phyloP scores from a whole-genome alignment of 2,113 vertebrate genomes.

The Sisor rabdophorus region DNA sequence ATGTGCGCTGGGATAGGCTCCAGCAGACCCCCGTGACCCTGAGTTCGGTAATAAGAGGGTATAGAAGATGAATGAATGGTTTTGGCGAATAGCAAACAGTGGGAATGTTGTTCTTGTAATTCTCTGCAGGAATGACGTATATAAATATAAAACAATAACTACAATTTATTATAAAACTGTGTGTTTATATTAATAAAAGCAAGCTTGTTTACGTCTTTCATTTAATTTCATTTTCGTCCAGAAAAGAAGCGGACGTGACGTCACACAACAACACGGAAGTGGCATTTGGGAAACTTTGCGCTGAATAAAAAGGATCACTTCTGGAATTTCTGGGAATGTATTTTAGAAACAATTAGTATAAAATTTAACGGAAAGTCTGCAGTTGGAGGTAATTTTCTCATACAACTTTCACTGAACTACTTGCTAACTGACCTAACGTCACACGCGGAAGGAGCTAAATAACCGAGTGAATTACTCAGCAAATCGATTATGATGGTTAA shows the following conservation, averaged over 20 bases:
- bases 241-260: conserved; percentile 11
- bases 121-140: no score
- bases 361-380: neutral
- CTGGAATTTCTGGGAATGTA: neutral
- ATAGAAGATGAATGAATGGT: no score
- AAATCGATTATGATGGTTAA: neutral
- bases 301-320: neutral
- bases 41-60: no score
- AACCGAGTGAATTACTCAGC: neutral
- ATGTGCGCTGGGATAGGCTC: no score
- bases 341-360: neutral
- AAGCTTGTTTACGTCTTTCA: neutral
- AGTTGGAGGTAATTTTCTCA: neutral
- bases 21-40: no score
- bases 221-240: neutral
- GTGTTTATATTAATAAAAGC: neutral
- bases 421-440: neutral
- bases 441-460: neutral
- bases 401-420: neutral
- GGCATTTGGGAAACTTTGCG: conserved; percentile 35
- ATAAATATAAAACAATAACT: no score
- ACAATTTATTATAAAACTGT: neutral
- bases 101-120: no score
- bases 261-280: conserved; percentile 29
- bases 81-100: no score